Conservation (phyloP, 2,888 invertebrate genomes). For the Meteorus colon region DNA sequence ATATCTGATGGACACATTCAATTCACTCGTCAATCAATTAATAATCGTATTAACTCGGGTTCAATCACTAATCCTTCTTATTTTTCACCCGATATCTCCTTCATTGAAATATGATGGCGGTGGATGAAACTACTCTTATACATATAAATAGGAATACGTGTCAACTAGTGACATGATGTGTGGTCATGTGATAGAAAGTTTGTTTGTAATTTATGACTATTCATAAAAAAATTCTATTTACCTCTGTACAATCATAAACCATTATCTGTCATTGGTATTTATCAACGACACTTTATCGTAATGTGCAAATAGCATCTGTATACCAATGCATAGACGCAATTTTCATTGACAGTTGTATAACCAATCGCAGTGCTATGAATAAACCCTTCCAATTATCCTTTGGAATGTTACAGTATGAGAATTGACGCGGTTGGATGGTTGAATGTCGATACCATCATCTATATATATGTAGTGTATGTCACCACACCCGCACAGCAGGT, state of each 20-base stretch:
- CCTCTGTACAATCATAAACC: neutral
- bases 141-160: too few relatives aligned
- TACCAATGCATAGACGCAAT: neutral
- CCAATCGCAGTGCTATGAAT: neutral
- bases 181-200: too few relatives aligned
- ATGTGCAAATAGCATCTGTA: neutral
- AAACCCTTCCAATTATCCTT: neutral
- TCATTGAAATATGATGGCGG: neutral
- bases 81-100: neutral
- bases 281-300: neutral
- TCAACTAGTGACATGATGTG: too few relatives aligned
- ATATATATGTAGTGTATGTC: neutral
- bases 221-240: too few relatives aligned
- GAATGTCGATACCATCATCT: constrained; percentile 7
- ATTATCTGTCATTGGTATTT: neutral
- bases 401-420: constrained; percentile 1
- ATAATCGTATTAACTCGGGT: neutral
- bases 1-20: neutral
- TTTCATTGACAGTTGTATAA: constrained; percentile 14
- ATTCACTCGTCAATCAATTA: neutral
- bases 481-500: neutral
- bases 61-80: neutral
- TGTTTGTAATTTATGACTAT: too few relatives aligned
- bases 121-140: too few relatives aligned
- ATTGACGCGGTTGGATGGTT: constrained; percentile 19